Evolutionary conservation across 1,140 invertebrate species (phyloP), one percentile per base, ranked within the genome.

Genomic region (Cepaea nemoralis): DNA sequence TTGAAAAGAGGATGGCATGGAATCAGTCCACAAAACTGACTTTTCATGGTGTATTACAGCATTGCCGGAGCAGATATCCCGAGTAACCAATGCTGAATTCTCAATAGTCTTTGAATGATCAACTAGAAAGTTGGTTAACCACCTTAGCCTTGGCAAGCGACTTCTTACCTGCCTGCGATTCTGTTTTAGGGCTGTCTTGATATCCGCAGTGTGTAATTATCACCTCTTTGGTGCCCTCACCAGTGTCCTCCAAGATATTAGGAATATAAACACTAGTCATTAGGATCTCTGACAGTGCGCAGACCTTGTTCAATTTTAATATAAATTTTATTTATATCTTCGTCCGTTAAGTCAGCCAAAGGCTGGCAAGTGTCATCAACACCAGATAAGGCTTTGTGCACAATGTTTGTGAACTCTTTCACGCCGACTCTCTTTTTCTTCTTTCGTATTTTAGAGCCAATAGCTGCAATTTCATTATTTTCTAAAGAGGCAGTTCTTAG

Each of bases 281-380:
- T 66, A 22, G 37, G 5, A n/a, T n/a, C 50, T 33, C 16, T 6
- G 6, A 31, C 8, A 5, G 33, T 22, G 5, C 19, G 24, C 16
- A 73, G 45, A 45, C 45, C 70, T n/a, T 73, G 55, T 31, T 76
- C 74, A 10, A 76, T 37, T 63, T 76, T 76, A 45, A 76, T 55
- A 45, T 31, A 27, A 24, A 76, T 59, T 33, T 33, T 76, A 33
- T 37, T 45, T 22, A 76, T 35, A 24, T 76, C 74, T 14, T 76
- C 74, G 27, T 50, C 48, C 24, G 70, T 39, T 19, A 73, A 45
- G 6, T 39, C 37, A 27, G 14, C 67, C 24, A 8, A 69, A 35
- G 5, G 67, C 31, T 69, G 67, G 67, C 24, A 2, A 35, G 8
- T 39, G 37, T 69, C 37, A 12, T 8, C 3, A 14, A 40, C 2